Evolutionary conservation across 92 coral and sea anemone species (phyloP), one percentile per base, ranked within the genome.

Genomic region (Porites lobata): DNA sequence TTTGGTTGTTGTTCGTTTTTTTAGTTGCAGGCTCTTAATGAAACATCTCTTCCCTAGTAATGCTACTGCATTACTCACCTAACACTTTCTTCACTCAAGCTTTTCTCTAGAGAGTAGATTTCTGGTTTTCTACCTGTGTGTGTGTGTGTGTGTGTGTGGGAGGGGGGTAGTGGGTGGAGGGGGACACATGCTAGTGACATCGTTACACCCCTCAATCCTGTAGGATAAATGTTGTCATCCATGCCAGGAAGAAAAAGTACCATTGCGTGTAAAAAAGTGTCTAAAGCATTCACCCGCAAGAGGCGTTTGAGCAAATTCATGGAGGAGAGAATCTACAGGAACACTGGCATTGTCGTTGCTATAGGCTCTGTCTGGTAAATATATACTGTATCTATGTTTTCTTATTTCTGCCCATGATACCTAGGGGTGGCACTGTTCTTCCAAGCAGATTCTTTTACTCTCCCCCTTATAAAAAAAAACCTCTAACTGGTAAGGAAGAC

Each of bases 331-430:
- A 83, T 71, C 69, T 53, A 70, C 53, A 83, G 32, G 79, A 22
- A 83, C 87, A 70, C 87, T 53, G 79, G 87, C 66, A 18, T 83
- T 83, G 79, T 83, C 26, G 87, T 83, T 83, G 79, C 87, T 83
- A 83, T 83, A 83, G 87, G 87, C 52, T 83, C 87, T 12, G 70
- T 83, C 87, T 12, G 70, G 69, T 83, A 83, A 83, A 77, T 76
- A 82, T 70, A 24, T 52, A 13, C 52, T 24, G 73, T 68, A 24
- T 38, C 52, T 9, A 24, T 22, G 11, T 22, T 29, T 29, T 13
- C 75, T 69, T 24, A 24, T 69, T 69, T 7, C 29, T 19, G 72
- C 50, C 15, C 72, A 67, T 17, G 29, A 67, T 19, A 67, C 70
- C 70, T 32, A 65, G 70, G 70, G 66, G 10, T 65, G 69, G 69